Evolutionary conservation across 1,140 invertebrate species (phyloP), one percentile per base, ranked within the genome.

Genomic region (Sarcophaga peregrina): DNA sequence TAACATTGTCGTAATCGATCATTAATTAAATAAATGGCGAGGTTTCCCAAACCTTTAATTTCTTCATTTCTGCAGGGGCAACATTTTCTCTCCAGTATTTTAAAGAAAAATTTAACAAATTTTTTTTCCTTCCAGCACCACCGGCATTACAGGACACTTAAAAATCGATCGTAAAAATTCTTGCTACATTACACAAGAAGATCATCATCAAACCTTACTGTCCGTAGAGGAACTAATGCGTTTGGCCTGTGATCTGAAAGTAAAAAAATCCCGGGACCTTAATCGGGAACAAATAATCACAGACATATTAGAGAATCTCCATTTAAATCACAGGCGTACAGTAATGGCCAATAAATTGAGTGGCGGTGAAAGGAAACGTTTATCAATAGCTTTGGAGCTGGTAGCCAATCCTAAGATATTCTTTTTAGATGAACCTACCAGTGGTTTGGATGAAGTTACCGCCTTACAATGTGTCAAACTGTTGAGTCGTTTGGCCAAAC

Each of bases 141-240:
- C 88, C 5, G 93, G 92, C n/a, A 92, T 93, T 0, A 88, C 89
- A 11, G 92, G 93, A 0, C 91, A 91, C 73, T 90, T 93, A 20
- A 87, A 92, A 82, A 91, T 92, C 8, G 91, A 92, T 54, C 91
- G 92, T 83, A 92, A 92, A 83, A 90, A 92, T 50, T 93, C 93
- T 47, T 93, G 96, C 87, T 98, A 98, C 90, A 97, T 98, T 82
- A 96, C 97, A 85, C 97, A 98, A 90, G 95, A 98, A 82, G 97
- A 98, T 89, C 93, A 95, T 74, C 91, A 98, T 8, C 93, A 95
- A 84, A 94, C 95, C 0, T 91, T 97, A 62, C 94, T 98, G 37
- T 95, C 94, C 0, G 96, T 97, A 0, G 91, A 93, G 13, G 97
- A 98, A 89, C 92, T 94, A 0, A 97, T 98, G 95, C 93, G 92